Evolutionary conservation across 2,888 invertebrate species (phyloP), one percentile per base, ranked within the genome.

Genomic region (Limnephilus lunatus): DNA sequence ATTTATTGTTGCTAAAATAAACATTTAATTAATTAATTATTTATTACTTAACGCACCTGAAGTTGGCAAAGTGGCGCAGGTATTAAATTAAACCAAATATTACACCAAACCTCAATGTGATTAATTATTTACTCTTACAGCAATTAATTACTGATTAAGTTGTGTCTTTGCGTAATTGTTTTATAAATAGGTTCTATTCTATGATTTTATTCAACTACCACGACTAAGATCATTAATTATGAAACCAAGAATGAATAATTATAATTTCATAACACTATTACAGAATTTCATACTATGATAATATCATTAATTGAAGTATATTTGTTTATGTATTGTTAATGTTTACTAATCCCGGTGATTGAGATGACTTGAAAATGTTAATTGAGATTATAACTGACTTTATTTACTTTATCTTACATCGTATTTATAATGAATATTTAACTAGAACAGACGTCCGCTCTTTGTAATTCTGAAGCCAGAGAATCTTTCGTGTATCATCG

Each of bases 1-100:
- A 82, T 82, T 31, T 32, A 44, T 85, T 85, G 44, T 85, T 85
- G 25, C n/a, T 85, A 19, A 39, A 85, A 85, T 85, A 85, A 85
- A 85, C 85, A 85, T 44, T 85, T 68, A 68, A 68, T 68, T 68
- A 68, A 68, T 68, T 68, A 5, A 68, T 25, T 68, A 68, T n/a
- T 25, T 68, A 68, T 68, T 25, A 25, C 68, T 68, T 68, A 9
- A 9, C 68, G 7, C 68, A 68, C 68, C 68, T 68, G 68, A 68
- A 68, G 68, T 68, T 68, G 68, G 68, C 68, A 68, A 68, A 25
- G 25, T 68, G 68, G 68, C 25, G 68, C 68, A 25, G n/a, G 68
- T 68, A 68, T 68, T 68, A 68, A 68, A 68, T 68, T 68, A 68
- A 68, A 25, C 68, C 25, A 25, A 68, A 25, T 68, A n/a, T 68